phyloP scores from a whole-genome alignment of 2,113 vertebrate genomes.

The Ciconia stormi region DNA sequence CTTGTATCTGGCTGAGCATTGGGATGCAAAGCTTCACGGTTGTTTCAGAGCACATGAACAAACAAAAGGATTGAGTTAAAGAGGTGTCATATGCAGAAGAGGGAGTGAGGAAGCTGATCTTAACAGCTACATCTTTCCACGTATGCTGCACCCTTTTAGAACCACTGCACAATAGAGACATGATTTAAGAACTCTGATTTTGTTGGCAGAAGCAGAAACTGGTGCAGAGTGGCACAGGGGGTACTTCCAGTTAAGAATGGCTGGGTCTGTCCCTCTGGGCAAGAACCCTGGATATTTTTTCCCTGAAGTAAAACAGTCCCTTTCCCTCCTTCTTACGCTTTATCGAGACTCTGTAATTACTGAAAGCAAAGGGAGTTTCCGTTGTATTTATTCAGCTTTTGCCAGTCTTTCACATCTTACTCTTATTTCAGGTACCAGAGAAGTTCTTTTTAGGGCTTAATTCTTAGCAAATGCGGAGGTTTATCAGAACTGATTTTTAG shows the following conservation, averaged over 20 bases:
- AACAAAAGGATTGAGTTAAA: neutral
- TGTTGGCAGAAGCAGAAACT: neutral
- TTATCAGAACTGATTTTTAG: neutral
- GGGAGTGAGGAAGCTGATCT: neutral
- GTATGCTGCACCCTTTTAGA: neutral
- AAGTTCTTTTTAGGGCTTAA: neutral
- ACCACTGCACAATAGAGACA: neutral
- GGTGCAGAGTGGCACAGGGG: neutral
- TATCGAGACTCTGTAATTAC: neutral
- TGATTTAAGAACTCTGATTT: neutral
- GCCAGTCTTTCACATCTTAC: neutral
- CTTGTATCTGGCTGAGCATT: neutral
- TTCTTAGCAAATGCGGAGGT: neutral
- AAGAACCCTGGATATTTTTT: neutral
- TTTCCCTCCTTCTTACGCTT: neutral
- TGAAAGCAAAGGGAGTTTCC: conserved; percentile 4
- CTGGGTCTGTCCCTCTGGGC: neutral
- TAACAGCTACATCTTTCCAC: neutral
- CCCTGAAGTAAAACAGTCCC: neutral
- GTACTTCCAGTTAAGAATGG: neutral
- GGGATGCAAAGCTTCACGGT: neutral
- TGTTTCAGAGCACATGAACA: neutral
- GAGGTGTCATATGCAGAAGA: neutral
- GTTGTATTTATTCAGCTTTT: neutral
- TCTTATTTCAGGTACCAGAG: neutral